A percentile compares a stretch with the other conserved stretches of the same genome.
phyloP scores from a whole-genome alignment of 2,888 invertebrate species.

The Bugula neritina region DNA sequence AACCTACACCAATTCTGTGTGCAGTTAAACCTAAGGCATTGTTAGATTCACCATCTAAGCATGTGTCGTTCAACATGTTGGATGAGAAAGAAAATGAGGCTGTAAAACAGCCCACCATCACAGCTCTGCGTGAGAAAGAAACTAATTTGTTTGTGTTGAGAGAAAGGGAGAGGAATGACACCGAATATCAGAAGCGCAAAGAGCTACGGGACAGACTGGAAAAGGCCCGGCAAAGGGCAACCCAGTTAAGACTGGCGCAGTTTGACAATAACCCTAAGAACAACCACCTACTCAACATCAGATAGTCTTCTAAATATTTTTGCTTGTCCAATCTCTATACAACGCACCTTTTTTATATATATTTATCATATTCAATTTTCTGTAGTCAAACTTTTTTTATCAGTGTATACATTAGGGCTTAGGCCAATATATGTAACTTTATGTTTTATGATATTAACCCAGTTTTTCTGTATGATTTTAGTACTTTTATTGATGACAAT shows the following conservation, averaged over 20 bases:
- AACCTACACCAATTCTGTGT: constrained; percentile 17
- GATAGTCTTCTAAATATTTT: too few species aligned
- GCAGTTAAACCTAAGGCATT: constrained; percentile 35
- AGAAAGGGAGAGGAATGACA: constrained; percentile 11
- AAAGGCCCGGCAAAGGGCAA: constrained; percentile 36
- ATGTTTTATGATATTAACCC: too few species aligned
- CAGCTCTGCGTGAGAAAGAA: constrained; percentile 29
- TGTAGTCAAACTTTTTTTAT: not conserved
- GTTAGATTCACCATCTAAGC: constrained; percentile 42
- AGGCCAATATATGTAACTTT: too few species aligned
- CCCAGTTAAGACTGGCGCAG: constrained; percentile 34
- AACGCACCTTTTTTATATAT: too few species aligned
- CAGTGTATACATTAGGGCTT: constrained; percentile 12
- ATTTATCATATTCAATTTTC: not conserved
- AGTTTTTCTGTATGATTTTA: too few species aligned
- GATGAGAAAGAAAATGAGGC: constrained; percentile 37
- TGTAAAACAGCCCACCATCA: constrained; percentile 33
- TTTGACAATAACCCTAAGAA: constrained; percentile 33
- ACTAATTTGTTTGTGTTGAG: constrained; percentile 1
- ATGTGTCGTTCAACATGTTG: constrained; percentile 41
- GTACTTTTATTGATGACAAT: too few species aligned
- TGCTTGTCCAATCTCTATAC: too few species aligned
- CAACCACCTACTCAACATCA: not conserved
- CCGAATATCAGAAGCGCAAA: constrained; percentile 33
- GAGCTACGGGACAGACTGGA: constrained; percentile 40